Evolutionary conservation across 2,888 invertebrate species (phyloP).

Genomic region (Latrodectus elegans): DNA sequence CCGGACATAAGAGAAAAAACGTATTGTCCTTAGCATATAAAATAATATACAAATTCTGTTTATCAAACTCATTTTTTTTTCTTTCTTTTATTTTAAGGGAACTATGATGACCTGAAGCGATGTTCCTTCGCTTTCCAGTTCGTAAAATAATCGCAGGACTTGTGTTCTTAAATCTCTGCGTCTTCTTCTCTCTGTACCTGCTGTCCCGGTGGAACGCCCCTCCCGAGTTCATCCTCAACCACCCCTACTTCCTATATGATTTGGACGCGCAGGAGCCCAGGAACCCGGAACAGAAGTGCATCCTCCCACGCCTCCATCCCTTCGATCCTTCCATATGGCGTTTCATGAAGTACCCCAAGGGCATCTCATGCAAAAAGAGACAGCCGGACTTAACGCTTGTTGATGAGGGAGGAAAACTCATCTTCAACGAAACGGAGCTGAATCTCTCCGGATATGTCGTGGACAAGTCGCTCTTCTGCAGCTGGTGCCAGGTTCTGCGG

Average conservation of each 20-base stretch:
- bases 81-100: no score
- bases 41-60: no score
- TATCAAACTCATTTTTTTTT: no score
- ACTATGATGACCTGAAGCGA: neutral
- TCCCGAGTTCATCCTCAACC: slow-evolving; percentile 22
- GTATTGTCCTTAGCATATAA: no score
- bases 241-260: slow-evolving; percentile 64
- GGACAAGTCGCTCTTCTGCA: slow-evolving; percentile 32
- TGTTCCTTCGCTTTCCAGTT: slow-evolving; percentile 22
- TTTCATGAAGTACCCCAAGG: slow-evolving; percentile 22
- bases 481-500: slow-evolving; percentile 31
- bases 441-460: slow-evolving; percentile 3
- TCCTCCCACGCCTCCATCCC: slow-evolving; percentile 54
- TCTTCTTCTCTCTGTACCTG: slow-evolving; percentile 1
- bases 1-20: no score
- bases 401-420: slow-evolving; percentile 17
- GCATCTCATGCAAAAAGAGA: slow-evolving; percentile 43
- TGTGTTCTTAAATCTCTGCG: slow-evolving; percentile 1
- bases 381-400: slow-evolving; percentile 26
- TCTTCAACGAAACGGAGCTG: slow-evolving; percentile 18
- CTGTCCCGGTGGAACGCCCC: neutral
- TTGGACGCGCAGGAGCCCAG: slow-evolving; percentile 30
- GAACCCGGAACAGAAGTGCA: slow-evolving; percentile 44
- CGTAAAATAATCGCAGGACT: slow-evolving; percentile 16
- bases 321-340: slow-evolving; percentile 63